Evolutionary conservation across 2,113 vertebrate genomes (phyloP).

Genomic region (Hemibagrus wyckioides): DNA sequence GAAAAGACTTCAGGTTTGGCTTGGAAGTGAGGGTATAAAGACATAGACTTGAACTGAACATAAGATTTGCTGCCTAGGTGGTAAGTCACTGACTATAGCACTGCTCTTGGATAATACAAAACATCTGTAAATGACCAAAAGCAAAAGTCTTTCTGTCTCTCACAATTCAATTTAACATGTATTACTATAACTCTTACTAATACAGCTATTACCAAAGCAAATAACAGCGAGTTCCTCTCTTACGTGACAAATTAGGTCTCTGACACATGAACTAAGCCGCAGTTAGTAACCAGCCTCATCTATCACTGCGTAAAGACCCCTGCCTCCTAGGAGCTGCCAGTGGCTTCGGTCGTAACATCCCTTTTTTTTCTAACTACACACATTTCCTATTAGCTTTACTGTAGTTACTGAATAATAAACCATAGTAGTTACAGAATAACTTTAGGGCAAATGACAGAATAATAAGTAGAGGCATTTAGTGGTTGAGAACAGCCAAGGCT

Average conservation of each 20-base stretch:
- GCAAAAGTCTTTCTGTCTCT: background rate
- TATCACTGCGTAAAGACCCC: background rate
- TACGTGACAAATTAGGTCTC: background rate
- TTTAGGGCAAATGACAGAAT: background rate
- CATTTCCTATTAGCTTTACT: background rate
- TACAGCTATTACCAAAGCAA: background rate
- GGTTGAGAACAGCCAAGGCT: background rate
- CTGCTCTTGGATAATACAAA: conserved; percentile 35
- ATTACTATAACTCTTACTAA: background rate
- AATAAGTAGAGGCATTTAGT: background rate
- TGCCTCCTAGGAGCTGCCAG: background rate
- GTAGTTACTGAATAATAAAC: background rate
- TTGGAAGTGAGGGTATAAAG: background rate
- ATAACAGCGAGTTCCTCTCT: background rate
- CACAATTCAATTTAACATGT: background rate
- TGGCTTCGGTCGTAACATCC: background rate
- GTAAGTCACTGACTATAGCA: background rate
- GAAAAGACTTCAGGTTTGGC: background rate
- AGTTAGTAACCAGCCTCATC: background rate
- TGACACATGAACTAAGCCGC: background rate
- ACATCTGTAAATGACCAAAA: conserved; percentile 34
- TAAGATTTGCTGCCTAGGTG: background rate
- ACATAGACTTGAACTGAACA: background rate
- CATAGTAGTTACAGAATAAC: background rate
- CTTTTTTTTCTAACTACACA: background rate